Evolutionary conservation across 2,797 vertebrate species (phyloP), one percentile per base, ranked within the genome.

Genomic region (Hemitrygon akajei): DNA sequence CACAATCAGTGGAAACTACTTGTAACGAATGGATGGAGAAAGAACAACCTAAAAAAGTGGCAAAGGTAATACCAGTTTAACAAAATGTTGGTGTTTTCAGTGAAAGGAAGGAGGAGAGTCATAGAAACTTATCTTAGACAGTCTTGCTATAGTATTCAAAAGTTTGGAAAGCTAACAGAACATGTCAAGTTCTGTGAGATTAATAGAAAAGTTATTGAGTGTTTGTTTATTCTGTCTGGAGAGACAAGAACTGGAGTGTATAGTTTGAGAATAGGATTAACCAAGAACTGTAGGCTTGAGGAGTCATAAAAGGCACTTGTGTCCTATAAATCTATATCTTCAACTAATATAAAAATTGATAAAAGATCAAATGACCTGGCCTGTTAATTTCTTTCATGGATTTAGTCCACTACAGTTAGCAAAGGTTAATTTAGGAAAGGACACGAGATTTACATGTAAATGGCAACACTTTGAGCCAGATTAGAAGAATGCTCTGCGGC

Each of bases 21-120:
- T 96, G 96, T 79, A 91, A 94, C 94, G 82, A 95, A 93, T 95
- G 95, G 95, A 95, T 96, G 71, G 97, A 97, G 94, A 97, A 97
- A 94, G 97, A 98, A 93, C 96, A 96, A 95, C 98, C 98, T 94
- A 98, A 97, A 96, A 97, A 95, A 97, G 97, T 98, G 92, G 97
- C 97, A 94, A 97, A 99, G 98, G 99, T 97, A 97, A 97, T 69
- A 40, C 20, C 86, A 89, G 18, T 66, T 22, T 34, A 69, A 75
- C 73, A 58, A 14, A 76, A 30, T 76, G 2, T n/a, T 76, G 71
- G 58, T 40, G 34, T 93, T 58, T 16, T 56, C 22, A 58, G 27
- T 27, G 76, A 47, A 93, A 75, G 71, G n/a, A 47, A 12, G 71
- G 22, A 56, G 11, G 91, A 27, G 56, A 16, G 1, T 73, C 16